These are phyloP conservation scores for Phymorhynchus buccinoides DNA, from an alignment of 1,140 invertebrate species.

Conservation along the genomic window DNA sequence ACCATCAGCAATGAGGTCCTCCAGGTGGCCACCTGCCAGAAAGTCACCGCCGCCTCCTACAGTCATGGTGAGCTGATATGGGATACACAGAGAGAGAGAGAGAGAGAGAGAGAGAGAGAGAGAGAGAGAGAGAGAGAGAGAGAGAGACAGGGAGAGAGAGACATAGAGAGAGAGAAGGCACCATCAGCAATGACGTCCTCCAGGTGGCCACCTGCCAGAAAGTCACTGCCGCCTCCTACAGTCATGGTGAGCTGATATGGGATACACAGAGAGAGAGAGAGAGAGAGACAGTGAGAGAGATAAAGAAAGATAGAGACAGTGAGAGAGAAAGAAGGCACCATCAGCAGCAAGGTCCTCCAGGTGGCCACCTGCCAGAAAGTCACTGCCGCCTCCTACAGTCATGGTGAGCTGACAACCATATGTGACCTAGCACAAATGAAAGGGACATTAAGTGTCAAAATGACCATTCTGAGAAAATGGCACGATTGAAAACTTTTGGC, in stretches of 20 bases:
- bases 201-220: constrained; percentile 43
- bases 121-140: too few species aligned
- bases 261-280: too few species aligned
- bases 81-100: too few species aligned
- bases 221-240: constrained; percentile 59
- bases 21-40: constrained; percentile 42
- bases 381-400: constrained; percentile 61
- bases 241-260: constrained; percentile 66
- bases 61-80: constrained; percentile 66
- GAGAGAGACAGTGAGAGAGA: too few species aligned
- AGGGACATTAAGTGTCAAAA: too few species aligned
- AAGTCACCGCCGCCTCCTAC: constrained; percentile 58
- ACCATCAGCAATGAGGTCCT: constrained; percentile 52
- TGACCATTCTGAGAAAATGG: too few species aligned
- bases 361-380: constrained; percentile 43
- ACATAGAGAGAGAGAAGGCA: constrained; percentile 57
- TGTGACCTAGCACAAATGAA: too few species aligned
- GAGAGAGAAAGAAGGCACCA: constrained; percentile 56
- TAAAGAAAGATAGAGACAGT: too few species aligned
- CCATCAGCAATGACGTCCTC: constrained; percentile 50
- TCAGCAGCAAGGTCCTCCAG: constrained; percentile 49
- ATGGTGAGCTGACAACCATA: too few species aligned
- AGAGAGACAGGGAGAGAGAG: too few species aligned
- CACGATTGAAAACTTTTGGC: too few species aligned
- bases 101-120: too few species aligned